Evolutionary conservation across 2,797 vertebrate genomes (phyloP).

Genomic region (Coracias cyanogaster): DNA sequence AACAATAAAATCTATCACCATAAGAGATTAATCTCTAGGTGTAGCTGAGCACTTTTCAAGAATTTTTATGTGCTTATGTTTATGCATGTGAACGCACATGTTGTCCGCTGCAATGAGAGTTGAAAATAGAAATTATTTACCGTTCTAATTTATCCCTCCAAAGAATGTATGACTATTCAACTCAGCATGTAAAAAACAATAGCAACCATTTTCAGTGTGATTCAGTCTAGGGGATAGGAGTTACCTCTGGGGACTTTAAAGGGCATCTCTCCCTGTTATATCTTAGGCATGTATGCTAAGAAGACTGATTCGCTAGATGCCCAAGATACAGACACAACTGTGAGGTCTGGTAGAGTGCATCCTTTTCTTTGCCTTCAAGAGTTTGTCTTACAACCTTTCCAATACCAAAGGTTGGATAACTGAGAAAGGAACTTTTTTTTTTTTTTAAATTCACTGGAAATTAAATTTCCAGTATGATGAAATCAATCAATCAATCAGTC

Average conservation of each 20-base stretch:
- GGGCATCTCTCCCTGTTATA: not conserved
- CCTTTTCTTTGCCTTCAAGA: not conserved
- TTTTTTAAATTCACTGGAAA: not conserved
- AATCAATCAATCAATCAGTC: not conserved
- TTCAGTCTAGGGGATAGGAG: not conserved
- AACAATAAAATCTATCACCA: not conserved
- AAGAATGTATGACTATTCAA: not conserved
- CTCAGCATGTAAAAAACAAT: not conserved
- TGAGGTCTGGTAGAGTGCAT: not conserved
- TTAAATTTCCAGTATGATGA: not conserved
- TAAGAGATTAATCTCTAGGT: not conserved
- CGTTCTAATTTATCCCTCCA: not conserved
- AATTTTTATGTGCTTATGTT: not conserved
- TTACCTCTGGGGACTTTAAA: not conserved
- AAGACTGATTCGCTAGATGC: not conserved
- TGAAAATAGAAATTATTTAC: not conserved
- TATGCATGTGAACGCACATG: not conserved
- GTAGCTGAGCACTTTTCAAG: not conserved
- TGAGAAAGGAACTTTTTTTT: not conserved
- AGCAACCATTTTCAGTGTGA: not conserved
- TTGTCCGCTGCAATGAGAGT: not conserved
- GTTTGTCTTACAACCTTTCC: not conserved
- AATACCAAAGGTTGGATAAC: not conserved
- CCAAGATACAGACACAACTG: not conserved
- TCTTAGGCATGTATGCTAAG: not conserved